Evolutionary conservation across 2,113 vertebrate species (phyloP).

Genomic region (Puntigrus tetrazona): DNA sequence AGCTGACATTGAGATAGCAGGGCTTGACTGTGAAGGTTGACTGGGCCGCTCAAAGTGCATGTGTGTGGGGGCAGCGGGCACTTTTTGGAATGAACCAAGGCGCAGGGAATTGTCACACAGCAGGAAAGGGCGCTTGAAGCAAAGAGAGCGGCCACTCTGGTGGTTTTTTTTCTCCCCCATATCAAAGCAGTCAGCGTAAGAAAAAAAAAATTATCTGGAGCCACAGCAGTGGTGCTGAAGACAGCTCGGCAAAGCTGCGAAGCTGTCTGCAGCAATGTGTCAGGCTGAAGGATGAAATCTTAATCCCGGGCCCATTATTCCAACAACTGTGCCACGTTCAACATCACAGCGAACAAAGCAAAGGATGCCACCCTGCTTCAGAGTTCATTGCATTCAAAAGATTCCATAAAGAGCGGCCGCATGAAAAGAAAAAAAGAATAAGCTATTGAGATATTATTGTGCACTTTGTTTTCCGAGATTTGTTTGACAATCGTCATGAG

Average conservation of each 20-base stretch:
- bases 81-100: slow-evolving; percentile 23
- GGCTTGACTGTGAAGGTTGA: slow-evolving; percentile 21
- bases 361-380: slow-evolving; percentile 43
- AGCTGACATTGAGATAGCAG: not conserved
- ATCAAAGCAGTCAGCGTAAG: slow-evolving; percentile 48
- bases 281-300: slow-evolving; percentile 54
- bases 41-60: slow-evolving; percentile 4
- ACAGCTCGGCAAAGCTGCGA: slow-evolving; percentile 29
- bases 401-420: slow-evolving; percentile 38
- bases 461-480: not conserved
- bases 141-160: not conserved
- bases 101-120: slow-evolving; percentile 33
- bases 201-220: slow-evolving; percentile 38
- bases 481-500: not conserved
- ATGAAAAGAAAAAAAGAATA: slow-evolving; percentile 16
- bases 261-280: slow-evolving; percentile 50
- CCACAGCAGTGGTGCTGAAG: slow-evolving; percentile 32
- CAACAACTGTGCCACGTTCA: slow-evolving; percentile 51
- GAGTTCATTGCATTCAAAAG: slow-evolving; percentile 45
- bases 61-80: not conserved
- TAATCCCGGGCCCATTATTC: slow-evolving; percentile 54
- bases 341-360: slow-evolving; percentile 46
- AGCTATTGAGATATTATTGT: not conserved
- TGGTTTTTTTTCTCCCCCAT: slow-evolving; percentile 33
- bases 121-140: slow-evolving; percentile 4